These are phyloP conservation scores for Drosophila insularis DNA, from an alignment of 1,140 invertebrate species.

Conservation along the genomic window DNA sequence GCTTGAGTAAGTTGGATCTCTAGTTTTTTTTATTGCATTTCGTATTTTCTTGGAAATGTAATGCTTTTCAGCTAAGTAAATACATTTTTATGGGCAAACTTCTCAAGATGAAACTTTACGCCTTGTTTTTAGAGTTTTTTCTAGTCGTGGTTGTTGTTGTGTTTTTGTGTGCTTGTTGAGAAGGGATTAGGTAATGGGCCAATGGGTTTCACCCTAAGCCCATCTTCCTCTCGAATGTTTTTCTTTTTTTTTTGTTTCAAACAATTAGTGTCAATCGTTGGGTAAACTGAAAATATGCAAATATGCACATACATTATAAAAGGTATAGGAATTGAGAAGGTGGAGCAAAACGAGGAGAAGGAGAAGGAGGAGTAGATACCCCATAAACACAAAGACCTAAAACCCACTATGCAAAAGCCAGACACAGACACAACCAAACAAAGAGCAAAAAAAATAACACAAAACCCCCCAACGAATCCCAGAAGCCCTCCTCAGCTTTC, in stretches of 20 bases:
- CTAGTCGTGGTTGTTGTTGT: background rate
- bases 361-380: slow-evolving; percentile 22
- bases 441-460: background rate
- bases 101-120: background rate
- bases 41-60: background rate
- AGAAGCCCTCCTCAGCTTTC: slow-evolving; percentile 8
- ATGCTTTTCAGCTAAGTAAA: slow-evolving; percentile 2
- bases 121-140: background rate
- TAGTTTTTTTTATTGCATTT: background rate
- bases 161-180: slow-evolving; percentile 18
- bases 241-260: slow-evolving; percentile 57
- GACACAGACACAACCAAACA: too few relatives aligned
- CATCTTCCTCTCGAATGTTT: slow-evolving; percentile 54
- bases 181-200: slow-evolving; percentile 44
- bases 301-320: slow-evolving; percentile 49
- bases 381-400: slow-evolving; percentile 12
- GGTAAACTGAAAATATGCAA: slow-evolving; percentile 75
- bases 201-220: slow-evolving; percentile 29
- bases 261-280: slow-evolving; percentile 79
- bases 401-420: background rate
- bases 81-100: slow-evolving; percentile 2
- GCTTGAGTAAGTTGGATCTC: background rate
- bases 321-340: slow-evolving; percentile 13
- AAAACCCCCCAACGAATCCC: background rate
- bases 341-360: slow-evolving; percentile 18